Evolutionary conservation across 2,797 vertebrate species (phyloP), one percentile per base, ranked within the genome.

Genomic region (Catamblyrhynchus diadema): DNA sequence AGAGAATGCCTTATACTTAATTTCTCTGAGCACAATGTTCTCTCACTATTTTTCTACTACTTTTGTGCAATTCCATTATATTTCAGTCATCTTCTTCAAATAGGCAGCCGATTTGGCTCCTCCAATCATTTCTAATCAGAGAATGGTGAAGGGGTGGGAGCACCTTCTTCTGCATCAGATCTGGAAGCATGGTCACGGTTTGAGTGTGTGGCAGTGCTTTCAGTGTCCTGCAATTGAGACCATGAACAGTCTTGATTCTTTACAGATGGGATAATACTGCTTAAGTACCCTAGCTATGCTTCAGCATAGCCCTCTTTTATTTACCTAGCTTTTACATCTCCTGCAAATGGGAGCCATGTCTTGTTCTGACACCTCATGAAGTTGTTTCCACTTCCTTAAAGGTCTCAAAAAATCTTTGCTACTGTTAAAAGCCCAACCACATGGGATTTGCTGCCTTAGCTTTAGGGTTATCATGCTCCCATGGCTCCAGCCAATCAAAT

Each of bases 281-380:
- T 56, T 51, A 79, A 73, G n/a, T 54, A 20, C 17, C n/a, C 18
- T 25, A 21, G 42, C 81, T 59, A 78, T 35, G 19, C 45, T 41
- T 66, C 53, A 78, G 10, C 39, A 86, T 37, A 54, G 53, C 12
- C 9, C 32, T 65, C 54, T 69, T 67, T 61, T 74, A 67, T 72
- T 87, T 77, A 50, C 60, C 48, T 57, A 51, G 20, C 14, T 88
- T 88, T 79, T 86, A 81, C 18, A 42, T 62, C 44, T 82, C 35
- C 48, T 33, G 14, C 2, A 12, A 87, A 80, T 45, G 75, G 83
- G 23, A 93, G 42, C 39, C 72, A 87, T 13, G 13, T 75, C 50
- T 65, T 78, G 30, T 67, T 93, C 85, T 72, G 53, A 93, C 83
- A 96, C 70, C 50, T 95, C 60, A 30, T 94, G 79, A 94, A 90